Evolutionary conservation across 2,888 invertebrate species (phyloP).

Genomic region (Drosophila neutralis): DNA sequence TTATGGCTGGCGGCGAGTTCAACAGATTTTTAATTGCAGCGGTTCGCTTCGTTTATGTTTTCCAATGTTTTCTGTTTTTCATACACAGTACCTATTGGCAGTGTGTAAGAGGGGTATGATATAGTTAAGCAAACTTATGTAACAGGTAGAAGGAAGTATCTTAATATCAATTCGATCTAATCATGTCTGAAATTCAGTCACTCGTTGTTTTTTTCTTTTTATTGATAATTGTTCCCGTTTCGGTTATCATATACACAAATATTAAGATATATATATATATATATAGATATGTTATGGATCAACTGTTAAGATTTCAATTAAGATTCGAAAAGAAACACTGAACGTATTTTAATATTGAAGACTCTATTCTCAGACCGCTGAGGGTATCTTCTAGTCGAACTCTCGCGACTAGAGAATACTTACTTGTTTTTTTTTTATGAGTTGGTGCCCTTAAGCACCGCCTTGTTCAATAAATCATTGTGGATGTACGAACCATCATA

Average conservation of each 20-base stretch:
- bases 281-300: background rate
- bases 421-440: constrained; percentile 24
- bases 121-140: background rate
- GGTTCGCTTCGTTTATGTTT: constrained; percentile 55
- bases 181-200: background rate
- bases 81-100: background rate
- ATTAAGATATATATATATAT: background rate
- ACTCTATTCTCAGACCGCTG: background rate
- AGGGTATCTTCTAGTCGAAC: background rate
- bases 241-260: rapidly evolving
- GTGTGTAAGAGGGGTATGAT: background rate
- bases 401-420: background rate
- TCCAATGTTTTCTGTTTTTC: constrained; percentile 47
- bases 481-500: constrained; percentile 15
- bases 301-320: background rate
- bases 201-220: too few species aligned
- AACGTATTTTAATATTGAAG: background rate
- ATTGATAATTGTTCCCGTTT: background rate
- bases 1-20: constrained; percentile 67
- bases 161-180: background rate
- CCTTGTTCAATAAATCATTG: constrained; percentile 62
- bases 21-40: constrained; percentile 74
- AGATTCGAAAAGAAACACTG: background rate
- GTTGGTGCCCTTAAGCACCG: constrained; percentile 35
- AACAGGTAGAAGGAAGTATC: background rate